Evolutionary conservation across 2,797 vertebrate genomes (phyloP), one percentile per base, ranked within the genome.

Genomic region (Leuciscus waleckii): DNA sequence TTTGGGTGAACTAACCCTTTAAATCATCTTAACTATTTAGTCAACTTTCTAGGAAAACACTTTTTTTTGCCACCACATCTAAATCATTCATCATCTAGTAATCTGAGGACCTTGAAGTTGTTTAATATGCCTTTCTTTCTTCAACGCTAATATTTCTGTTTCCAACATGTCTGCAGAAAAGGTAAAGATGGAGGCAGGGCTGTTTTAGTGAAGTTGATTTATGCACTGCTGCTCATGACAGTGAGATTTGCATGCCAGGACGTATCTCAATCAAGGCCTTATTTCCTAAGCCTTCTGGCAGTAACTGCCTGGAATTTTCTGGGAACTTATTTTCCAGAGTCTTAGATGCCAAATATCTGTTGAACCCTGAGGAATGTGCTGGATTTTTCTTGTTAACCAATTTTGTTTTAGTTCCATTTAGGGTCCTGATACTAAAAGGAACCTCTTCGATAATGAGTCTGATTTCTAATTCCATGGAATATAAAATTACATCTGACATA

Each of bases 231-330:
- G 73, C 65, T 83, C 56, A 49, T 69, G 46, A 69, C 61, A 82
- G 67, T 71, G 35, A 63, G 23, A 76, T 74, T 54, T 85, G 41
- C 86, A 26, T 46, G 73, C 80, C 81, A 67, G 17, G 79, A 77
- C 61, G 67, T 49, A 82, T 83, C 67, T 83, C 58, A 68, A 17
- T 51, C 43, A 58, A 71, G 41, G 65, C 79, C 63, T 79, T 76
- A 83, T 85, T 85, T 87, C 80, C 79, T 68, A 43, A 49, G 70
- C 41, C 61, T 79, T 54, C 68, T 86, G 70, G 61, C 70, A 46
- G 74, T 83, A 54, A 70, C 69, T 68, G 51, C 11, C 32, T 74
- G 76, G 32, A 68, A 73, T 86, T 87, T 78, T 46, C 63, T 54
- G 77, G 80, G 56, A 41, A 49, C 4, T 4, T 21, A 63, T 83